Evolutionary conservation across 2,797 vertebrate genomes (phyloP).

Genomic region (Molossus molossus): DNA sequence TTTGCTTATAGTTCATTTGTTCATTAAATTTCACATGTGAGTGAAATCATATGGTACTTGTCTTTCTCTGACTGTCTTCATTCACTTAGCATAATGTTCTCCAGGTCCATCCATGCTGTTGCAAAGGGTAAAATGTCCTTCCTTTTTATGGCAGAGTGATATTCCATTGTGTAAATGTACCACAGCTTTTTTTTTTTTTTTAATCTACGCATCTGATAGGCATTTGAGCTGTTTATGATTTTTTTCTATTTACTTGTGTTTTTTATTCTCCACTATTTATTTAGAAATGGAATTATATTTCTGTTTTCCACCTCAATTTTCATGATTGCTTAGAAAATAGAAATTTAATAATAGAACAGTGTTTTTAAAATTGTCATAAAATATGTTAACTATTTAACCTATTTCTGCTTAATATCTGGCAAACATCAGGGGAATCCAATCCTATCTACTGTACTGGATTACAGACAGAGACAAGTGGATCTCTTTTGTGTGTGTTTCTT

Average conservation of each 20-base stretch:
- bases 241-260: background rate
- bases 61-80: background rate
- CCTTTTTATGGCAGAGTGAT: background rate
- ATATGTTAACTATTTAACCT: slow-evolving; percentile 30
- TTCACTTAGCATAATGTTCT: background rate
- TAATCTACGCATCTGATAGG: background rate
- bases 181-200: background rate
- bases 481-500: background rate
- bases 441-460: background rate
- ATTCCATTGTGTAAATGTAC: background rate
- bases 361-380: background rate
- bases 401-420: slow-evolving; percentile 30
- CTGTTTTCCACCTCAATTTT: background rate
- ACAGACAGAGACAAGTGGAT: background rate
- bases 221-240: background rate
- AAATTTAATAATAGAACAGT: background rate
- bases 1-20: background rate
- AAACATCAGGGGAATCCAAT: slow-evolving; percentile 6
- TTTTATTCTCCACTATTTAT: background rate
- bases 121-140: background rate
- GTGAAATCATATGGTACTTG: background rate
- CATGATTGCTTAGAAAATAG: slow-evolving; percentile 45
- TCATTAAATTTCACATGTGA: background rate
- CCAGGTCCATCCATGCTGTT: background rate
- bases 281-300: slow-evolving; percentile 8